Percentiles rank a stretch among this genome's conserved stretches.
Evolutionary conservation across 2,113 vertebrate genomes (phyloP).

Genomic region (Suncus etruscus): DNA sequence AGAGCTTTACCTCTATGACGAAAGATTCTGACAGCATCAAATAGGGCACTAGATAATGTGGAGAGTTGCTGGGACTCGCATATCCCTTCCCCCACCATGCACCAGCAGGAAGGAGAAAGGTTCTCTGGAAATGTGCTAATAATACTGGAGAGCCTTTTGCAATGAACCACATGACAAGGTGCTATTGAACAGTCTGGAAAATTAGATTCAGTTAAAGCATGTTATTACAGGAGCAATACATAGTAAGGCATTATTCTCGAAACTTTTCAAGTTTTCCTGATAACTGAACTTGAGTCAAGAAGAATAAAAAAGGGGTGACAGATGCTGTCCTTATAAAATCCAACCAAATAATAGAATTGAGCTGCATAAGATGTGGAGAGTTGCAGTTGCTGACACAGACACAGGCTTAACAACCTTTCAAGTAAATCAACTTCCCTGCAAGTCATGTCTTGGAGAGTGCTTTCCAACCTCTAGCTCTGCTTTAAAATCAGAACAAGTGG

Average conservation of each 20-base stretch:
- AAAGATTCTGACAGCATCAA: constrained; percentile 21
- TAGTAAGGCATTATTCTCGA: constrained; percentile 48
- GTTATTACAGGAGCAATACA: constrained; percentile 62
- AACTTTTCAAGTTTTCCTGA: constrained; percentile 16
- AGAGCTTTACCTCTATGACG: background rate
- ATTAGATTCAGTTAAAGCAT: constrained; percentile 54
- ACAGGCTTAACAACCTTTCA: background rate
- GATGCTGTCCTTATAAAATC: background rate
- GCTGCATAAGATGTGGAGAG: background rate
- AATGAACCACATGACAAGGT: constrained; percentile 63
- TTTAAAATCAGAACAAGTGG: background rate
- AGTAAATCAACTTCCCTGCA: background rate
- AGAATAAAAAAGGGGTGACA: background rate
- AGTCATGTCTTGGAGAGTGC: background rate
- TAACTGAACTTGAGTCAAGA: constrained; percentile 40
- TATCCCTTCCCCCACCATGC: constrained; percentile 16
- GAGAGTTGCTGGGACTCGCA: constrained; percentile 31
- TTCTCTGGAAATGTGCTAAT: constrained; percentile 57
- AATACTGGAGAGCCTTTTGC: constrained; percentile 58
- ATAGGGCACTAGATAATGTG: background rate
- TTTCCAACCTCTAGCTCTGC: background rate
- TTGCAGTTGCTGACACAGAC: background rate
- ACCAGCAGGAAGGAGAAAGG: constrained; percentile 62
- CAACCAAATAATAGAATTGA: constrained; percentile 46
- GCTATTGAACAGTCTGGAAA: constrained; percentile 71